These are phyloP conservation scores for Drosophila lacteicornis DNA, from an alignment of 1,140 invertebrate species.

Conservation along the genomic window DNA sequence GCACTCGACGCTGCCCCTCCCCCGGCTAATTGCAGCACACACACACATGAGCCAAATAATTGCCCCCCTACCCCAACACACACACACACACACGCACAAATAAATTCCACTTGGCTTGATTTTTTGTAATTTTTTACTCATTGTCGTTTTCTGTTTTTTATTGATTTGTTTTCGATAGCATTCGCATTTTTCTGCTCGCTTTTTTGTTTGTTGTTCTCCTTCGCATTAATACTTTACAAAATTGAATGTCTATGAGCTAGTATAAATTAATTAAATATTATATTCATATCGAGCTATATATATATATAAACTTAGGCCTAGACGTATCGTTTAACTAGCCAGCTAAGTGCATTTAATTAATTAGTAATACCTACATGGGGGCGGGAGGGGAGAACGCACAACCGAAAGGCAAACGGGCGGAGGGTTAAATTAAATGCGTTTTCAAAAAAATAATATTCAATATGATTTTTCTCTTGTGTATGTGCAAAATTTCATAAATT, in stretches of 20 bases:
- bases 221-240: conserved; percentile 81
- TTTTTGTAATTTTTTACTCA: conserved; percentile 43
- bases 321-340: conserved; percentile 43
- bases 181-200: conserved; percentile 48
- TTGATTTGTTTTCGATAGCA: conserved; percentile 69
- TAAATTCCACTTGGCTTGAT: conserved; percentile 60
- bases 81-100: conserved; percentile 24
- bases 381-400: conserved; percentile 44
- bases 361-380: conserved; percentile 73
- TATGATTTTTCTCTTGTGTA: conserved; percentile 28
- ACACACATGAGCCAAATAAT: conserved; percentile 69
- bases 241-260: conserved; percentile 67
- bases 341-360: conserved; percentile 52
- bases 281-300: conserved; percentile 46
- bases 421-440: conserved; percentile 20
- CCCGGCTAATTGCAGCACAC: conserved; percentile 59
- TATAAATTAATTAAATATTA: conserved; percentile 79
- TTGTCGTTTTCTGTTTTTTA: conserved; percentile 64
- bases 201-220: conserved; percentile 52
- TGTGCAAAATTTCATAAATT: conserved; percentile 74
- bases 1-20: neutral
- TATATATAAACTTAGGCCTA: conserved; percentile 21
- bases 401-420: conserved; percentile 30
- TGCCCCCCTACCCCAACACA: conserved; percentile 22
- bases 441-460: conserved; percentile 52